Conservation (phyloP, 2,888 invertebrate species). For the Spilarctia lutea region DNA sequence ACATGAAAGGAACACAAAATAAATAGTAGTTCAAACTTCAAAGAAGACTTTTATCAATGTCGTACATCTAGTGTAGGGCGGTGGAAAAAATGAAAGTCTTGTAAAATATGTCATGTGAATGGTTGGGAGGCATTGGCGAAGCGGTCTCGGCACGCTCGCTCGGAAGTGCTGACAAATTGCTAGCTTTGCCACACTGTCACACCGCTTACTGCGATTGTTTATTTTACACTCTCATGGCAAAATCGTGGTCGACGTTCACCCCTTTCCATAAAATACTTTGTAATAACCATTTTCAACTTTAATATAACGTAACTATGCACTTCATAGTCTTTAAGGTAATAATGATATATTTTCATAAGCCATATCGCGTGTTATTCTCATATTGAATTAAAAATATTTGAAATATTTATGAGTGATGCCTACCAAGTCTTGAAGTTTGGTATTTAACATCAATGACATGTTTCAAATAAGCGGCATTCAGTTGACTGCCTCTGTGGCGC, state of each 20-base stretch:
- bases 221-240: slow-evolving; percentile 41
- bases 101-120: slow-evolving; percentile 59
- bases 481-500: too few species aligned
- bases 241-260: slow-evolving; percentile 19
- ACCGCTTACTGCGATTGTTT: slow-evolving; percentile 58
- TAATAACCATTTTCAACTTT: neutral
- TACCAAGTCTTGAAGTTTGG: neutral
- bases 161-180: slow-evolving; percentile 74
- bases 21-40: slow-evolving; percentile 20
- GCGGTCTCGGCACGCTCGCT: slow-evolving; percentile 46
- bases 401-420: neutral
- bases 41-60: slow-evolving; percentile 34
- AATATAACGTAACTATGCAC: neutral
- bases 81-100: slow-evolving; percentile 49
- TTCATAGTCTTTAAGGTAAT: neutral
- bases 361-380: neutral
- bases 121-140: slow-evolving; percentile 48
- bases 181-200: slow-evolving; percentile 57
- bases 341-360: neutral
- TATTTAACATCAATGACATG: too few species aligned
- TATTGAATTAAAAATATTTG: neutral
- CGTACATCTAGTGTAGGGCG: slow-evolving; percentile 33
- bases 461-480: too few species aligned
- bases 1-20: slow-evolving; percentile 13
- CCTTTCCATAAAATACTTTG: neutral